Evolutionary conservation across 2,797 vertebrate species (phyloP).

Genomic region (Eulemur mongoz): DNA sequence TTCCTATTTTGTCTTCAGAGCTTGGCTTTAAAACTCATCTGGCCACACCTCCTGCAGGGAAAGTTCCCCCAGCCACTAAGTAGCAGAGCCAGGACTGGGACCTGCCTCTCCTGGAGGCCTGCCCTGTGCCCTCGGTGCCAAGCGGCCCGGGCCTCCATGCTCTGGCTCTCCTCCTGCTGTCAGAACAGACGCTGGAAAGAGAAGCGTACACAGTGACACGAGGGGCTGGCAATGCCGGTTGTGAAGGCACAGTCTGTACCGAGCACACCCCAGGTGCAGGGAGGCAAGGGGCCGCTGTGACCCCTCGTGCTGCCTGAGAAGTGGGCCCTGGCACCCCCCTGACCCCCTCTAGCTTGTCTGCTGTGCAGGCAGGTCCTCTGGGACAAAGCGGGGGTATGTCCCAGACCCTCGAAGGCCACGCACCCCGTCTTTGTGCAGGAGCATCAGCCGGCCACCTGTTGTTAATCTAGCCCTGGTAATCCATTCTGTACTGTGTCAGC

Average conservation of each 20-base stretch:
- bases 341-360: background rate
- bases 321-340: background rate
- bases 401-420: background rate
- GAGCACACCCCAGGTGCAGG: accelerated
- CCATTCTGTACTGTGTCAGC: conserved; percentile 93
- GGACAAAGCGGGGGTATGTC: background rate
- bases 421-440: conserved; percentile 55
- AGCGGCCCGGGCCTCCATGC: background rate
- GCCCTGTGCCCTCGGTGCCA: background rate
- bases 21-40: background rate
- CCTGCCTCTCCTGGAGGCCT: background rate
- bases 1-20: background rate
- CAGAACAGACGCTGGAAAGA: background rate
- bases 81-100: background rate
- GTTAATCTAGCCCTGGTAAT: conserved; percentile 93
- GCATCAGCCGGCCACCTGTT: conserved; percentile 90
- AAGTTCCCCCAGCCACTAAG: background rate
- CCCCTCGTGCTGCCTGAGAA: background rate
- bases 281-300: background rate
- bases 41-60: background rate
- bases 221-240: background rate
- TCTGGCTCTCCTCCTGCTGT: background rate
- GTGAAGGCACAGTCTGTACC: background rate
- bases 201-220: accelerated
- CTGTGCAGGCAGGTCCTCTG: background rate